Evolutionary conservation across 64 coral and sea anemone species (phyloP), one percentile per base, ranked within the genome.

Genomic region (Stichodactyla mertensii): DNA sequence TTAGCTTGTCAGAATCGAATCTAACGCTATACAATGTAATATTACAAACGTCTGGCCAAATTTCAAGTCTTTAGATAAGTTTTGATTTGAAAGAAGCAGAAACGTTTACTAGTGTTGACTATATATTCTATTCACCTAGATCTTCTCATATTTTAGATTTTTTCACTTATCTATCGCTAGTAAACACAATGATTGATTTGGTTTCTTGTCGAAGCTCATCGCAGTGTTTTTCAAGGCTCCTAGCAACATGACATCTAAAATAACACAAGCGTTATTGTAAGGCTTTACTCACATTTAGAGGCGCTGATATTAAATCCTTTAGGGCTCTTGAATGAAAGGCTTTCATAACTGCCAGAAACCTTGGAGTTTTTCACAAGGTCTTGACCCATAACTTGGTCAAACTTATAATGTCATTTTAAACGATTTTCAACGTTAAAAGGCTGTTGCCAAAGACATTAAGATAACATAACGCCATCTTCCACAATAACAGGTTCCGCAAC

Each of bases 371-470:
- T 85, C 16, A 52, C 27, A 36, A 85, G 83, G 52, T 85, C 83
- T 61, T 85, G 83, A 85, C 83, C 83, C 83, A 85, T 85, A 55
- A 20, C 80, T 74, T 74, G n/a, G 69, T 74, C 14, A 66, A 66
- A 66, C 62, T 74, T 74, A 45, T 31, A 11, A 74, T 74, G 69
- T 74, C 69, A 74, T 74, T 74, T 74, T 74, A 74, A 74, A 31
- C 69, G 69, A 74, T 74, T 31, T 74, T 74, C 5, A 19, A 16
- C 61, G 15, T 71, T 71, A 71, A 74, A 71, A 10, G 69, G 69
- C 24, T 74, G 69, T 31, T 31, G 26, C 7, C 24, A 74, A 31
- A 28, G 69, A n/a, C 69, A 74, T 74, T 74, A 9, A 36, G 9
- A 6, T 6, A 19, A 66, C 18, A 66, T 66, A n/a, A 23, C 69